These are phyloP conservation scores for Anguilla pacifica DNA, from an alignment of 2,797 vertebrate genomes.

Conservation along the genomic window DNA sequence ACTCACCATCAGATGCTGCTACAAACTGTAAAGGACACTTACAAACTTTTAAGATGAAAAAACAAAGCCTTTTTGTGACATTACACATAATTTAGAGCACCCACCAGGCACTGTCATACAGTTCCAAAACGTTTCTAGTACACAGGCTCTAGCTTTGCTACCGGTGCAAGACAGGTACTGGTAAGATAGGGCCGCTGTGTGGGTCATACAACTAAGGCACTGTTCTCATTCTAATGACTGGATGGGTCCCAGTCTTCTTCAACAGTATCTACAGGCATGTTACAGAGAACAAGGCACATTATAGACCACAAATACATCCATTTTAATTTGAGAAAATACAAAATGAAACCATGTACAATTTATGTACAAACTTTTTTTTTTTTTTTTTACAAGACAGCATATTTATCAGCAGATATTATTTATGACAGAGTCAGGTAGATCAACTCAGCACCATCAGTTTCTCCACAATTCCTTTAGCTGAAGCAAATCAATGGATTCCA, in stretches of 20 bases:
- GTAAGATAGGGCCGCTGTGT: neutral
- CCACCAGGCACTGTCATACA: no score
- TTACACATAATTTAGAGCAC: no score
- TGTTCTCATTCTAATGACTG: no score
- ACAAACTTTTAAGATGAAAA: no score
- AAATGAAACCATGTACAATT: constrained; percentile 99
- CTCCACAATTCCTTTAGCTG: constrained; percentile 72
- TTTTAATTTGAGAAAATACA: constrained; percentile 99
- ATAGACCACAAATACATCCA: constrained; percentile 99
- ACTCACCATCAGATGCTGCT: no score
- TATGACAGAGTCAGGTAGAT: constrained; percentile 96
- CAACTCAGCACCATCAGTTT: constrained; percentile 94
- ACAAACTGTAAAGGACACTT: no score
- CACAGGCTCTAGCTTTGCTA: no score
- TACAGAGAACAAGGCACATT: constrained; percentile 50
- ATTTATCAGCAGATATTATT: constrained; percentile 96
- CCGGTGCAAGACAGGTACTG: no score
- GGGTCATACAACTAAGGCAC: constrained; percentile 37
- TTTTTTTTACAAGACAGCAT: constrained; percentile 94
- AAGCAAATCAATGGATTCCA: constrained; percentile 71
- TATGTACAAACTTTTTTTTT: constrained; percentile 91
- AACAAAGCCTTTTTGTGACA: no score
- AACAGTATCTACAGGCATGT: neutral
- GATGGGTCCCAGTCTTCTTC: no score
- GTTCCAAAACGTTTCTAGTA: no score